Evolutionary conservation across 2,797 vertebrate species (phyloP).

Genomic region (Platyrinchus mystaceus): DNA sequence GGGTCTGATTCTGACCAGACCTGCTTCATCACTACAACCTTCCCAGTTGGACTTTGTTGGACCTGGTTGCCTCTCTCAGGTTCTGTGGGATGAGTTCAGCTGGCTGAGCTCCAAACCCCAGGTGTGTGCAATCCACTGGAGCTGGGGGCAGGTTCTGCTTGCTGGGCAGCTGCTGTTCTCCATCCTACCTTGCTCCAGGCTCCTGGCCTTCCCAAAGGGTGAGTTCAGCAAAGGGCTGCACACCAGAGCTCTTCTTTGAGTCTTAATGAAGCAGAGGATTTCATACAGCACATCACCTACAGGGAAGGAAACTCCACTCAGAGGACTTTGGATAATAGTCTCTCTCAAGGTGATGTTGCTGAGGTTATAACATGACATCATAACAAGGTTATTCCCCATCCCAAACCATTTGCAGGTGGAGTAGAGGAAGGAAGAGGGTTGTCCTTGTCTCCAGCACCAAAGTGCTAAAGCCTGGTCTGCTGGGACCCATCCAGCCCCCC

Average conservation of each 20-base stretch:
- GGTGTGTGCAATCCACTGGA: not conserved
- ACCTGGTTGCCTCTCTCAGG: not conserved
- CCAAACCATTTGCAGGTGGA: not conserved
- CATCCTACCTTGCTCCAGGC: slow-evolving; percentile 49
- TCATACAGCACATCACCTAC: slow-evolving; percentile 93
- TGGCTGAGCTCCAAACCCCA: not conserved
- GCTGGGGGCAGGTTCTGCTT: not conserved
- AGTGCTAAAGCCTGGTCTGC: not conserved
- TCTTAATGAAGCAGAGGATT: slow-evolving; percentile 88
- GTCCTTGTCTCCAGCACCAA: not conserved
- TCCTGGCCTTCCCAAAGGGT: slow-evolving; percentile 19
- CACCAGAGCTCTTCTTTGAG: slow-evolving; percentile 78
- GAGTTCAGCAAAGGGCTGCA: slow-evolving; percentile 52
- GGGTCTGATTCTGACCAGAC: not conserved
- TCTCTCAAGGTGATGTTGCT: not conserved
- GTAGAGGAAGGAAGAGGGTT: not conserved
- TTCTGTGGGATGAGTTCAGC: not conserved
- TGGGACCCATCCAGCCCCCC: not conserved
- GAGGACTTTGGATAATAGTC: rapidly evolving
- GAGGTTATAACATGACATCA: not conserved
- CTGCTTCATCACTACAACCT: not conserved
- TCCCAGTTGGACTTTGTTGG: not conserved
- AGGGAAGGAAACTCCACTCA: not conserved
- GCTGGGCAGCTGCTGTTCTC: not conserved
- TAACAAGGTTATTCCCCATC: not conserved